These are phyloP conservation scores for Heterocephalus glaber DNA, from an alignment of 2,113 vertebrate genomes.

Conservation along the genomic window DNA sequence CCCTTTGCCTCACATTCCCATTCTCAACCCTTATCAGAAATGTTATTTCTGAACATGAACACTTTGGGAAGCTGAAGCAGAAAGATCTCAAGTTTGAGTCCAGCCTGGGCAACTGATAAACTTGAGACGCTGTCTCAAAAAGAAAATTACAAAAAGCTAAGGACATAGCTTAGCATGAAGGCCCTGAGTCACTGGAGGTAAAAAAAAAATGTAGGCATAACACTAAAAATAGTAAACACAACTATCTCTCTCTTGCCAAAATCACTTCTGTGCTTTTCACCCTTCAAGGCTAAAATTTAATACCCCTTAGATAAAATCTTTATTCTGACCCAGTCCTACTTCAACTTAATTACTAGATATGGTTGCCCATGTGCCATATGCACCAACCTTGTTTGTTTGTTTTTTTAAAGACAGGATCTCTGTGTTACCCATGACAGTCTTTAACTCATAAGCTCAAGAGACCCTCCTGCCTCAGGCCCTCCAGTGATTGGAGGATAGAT, in stretches of 20 bases:
- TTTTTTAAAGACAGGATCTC: background rate
- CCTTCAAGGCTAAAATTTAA: background rate
- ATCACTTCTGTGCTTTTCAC: background rate
- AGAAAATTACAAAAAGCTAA: background rate
- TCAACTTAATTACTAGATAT: slow-evolving; percentile 15
- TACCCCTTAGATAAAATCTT: background rate
- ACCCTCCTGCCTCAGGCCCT: background rate
- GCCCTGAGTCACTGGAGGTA: background rate
- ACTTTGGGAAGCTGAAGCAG: background rate
- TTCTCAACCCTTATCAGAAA: background rate
- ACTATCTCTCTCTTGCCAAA: background rate
- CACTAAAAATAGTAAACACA: background rate
- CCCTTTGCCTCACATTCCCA: background rate
- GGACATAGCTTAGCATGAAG: background rate
- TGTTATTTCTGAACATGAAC: background rate
- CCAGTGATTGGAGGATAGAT: background rate
- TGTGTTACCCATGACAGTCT: background rate
- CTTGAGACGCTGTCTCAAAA: background rate
- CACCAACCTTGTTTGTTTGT: background rate
- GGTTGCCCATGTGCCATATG: background rate
- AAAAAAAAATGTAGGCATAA: background rate
- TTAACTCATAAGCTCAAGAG: background rate
- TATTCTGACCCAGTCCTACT: background rate
- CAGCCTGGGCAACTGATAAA: background rate
- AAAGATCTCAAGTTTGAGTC: background rate